phyloP scores from a whole-genome alignment of 1,140 invertebrate species.

The Aphidius gifuensis region DNA sequence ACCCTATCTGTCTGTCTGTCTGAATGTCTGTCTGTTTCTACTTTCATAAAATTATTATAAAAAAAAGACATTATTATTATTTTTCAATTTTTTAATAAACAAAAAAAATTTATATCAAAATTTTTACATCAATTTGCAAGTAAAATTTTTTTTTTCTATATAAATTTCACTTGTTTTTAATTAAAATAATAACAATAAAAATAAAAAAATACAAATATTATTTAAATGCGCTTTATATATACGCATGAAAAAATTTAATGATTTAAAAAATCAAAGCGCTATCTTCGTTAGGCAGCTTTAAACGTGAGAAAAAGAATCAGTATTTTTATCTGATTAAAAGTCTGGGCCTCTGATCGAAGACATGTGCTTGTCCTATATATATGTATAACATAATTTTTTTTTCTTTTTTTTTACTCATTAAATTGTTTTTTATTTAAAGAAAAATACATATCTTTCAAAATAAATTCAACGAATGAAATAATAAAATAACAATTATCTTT shows the following conservation, averaged over 20 bases:
- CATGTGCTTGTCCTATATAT: constrained; percentile 34
- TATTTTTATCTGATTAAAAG: constrained; percentile 34
- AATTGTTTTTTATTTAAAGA: not conserved
- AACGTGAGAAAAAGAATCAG: constrained; percentile 31
- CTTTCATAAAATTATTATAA: too few species aligned
- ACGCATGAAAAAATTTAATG: not conserved
- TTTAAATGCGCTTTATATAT: too few species aligned
- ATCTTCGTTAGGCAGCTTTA: constrained; percentile 1
- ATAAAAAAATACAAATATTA: too few species aligned
- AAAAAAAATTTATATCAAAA: too few species aligned
- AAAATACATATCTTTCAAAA: not conserved
- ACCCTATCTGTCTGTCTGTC: constrained; percentile 9
- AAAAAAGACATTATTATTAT: too few species aligned
- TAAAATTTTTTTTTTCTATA: too few species aligned
- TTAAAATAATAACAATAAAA: too few species aligned
- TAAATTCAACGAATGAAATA: not conserved
- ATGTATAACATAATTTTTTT: constrained; percentile 17
- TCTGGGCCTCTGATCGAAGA: constrained; percentile 31
- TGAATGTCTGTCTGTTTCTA: constrained; percentile 3
- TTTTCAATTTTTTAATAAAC: too few species aligned
- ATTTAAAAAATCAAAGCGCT: constrained; percentile 12
- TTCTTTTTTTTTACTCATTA: constrained; percentile 1
- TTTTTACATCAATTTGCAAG: too few species aligned
- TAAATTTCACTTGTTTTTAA: too few species aligned
- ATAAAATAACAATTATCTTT: too few species aligned